A percentile compares a stretch with the other conserved stretches of the same genome.
Evolutionary conservation across 2,888 invertebrate genomes (phyloP).

Genomic region (Sylvicola cinctus): DNA sequence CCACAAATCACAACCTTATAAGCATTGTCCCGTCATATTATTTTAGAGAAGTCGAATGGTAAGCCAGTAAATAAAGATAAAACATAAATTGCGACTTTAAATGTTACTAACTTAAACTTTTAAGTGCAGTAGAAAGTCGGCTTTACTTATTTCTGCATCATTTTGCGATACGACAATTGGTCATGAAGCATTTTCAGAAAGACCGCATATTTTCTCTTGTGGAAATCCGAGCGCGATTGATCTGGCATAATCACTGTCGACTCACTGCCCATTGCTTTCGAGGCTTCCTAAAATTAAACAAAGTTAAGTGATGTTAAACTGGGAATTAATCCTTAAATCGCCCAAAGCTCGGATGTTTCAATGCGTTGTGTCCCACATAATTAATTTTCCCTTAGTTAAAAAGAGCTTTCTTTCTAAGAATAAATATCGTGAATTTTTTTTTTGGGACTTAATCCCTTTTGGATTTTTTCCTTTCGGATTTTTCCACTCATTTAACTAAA

Average conservation of each 20-base stretch:
- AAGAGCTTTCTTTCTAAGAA: too few relatives aligned
- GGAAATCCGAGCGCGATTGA: constrained; percentile 38
- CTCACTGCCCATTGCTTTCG: constrained; percentile 52
- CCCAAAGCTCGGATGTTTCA: too few relatives aligned
- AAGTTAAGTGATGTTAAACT: background rate
- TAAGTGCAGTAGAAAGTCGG: too few relatives aligned
- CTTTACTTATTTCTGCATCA: constrained; percentile 33
- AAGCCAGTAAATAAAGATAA: background rate
- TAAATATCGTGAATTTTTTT: too few relatives aligned
- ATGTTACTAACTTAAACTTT: background rate
- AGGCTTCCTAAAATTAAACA: constrained; percentile 21
- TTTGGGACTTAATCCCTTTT: too few relatives aligned
- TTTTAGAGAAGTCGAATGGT: background rate
- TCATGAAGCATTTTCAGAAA: constrained; percentile 65
- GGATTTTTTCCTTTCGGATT: too few relatives aligned
- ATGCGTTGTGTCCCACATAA: too few relatives aligned
- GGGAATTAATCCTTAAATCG: too few relatives aligned
- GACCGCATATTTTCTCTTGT: constrained; percentile 65
- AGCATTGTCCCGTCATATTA: too few relatives aligned
- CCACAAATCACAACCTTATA: too few relatives aligned
- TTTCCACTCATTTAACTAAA: too few relatives aligned
- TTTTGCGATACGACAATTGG: constrained; percentile 46
- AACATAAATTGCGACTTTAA: background rate
- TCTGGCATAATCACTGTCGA: constrained; percentile 46
- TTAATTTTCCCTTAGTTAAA: too few relatives aligned